Conservation (phyloP, 2,797 vertebrate genomes). For the Chromis chromis region DNA sequence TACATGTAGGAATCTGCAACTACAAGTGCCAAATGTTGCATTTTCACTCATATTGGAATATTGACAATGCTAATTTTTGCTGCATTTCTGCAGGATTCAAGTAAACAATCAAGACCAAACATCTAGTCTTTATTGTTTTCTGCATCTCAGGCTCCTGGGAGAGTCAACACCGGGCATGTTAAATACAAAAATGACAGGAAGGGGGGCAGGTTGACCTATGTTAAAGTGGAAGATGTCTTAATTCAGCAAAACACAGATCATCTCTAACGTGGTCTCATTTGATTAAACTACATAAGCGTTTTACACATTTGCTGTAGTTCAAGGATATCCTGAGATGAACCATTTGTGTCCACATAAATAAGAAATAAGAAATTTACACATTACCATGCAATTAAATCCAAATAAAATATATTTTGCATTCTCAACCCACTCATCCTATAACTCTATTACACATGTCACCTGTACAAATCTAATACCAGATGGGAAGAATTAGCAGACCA, state of each 20-base stretch:
- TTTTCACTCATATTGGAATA: constrained; percentile 13
- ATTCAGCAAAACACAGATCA: constrained; percentile 31
- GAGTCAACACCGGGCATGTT: constrained; percentile 2
- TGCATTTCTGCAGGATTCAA: constrained; percentile 24
- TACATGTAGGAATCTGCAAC: not conserved
- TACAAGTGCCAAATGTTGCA: not conserved
- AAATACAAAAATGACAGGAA: constrained; percentile 19
- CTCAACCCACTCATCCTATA: not conserved
- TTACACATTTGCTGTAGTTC: not conserved
- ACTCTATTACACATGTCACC: not conserved
- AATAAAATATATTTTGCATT: not conserved
- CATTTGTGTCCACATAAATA: not conserved
- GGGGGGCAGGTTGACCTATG: constrained; percentile 14
- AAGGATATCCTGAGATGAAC: not conserved
- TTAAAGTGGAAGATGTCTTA: constrained; percentile 15
- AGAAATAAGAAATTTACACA: not conserved
- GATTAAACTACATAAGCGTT: constrained; percentile 15
- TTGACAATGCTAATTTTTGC: not conserved
- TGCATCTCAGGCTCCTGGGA: not conserved
- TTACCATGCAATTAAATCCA: not conserved
- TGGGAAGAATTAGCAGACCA: not conserved
- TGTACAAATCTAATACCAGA: not conserved
- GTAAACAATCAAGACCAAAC: not conserved
- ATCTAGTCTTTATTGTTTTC: too few relatives aligned
- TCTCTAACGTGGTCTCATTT: constrained; percentile 7